phyloP scores from a whole-genome alignment of 2,113 vertebrate genomes.

The Hypanus sabinus region DNA sequence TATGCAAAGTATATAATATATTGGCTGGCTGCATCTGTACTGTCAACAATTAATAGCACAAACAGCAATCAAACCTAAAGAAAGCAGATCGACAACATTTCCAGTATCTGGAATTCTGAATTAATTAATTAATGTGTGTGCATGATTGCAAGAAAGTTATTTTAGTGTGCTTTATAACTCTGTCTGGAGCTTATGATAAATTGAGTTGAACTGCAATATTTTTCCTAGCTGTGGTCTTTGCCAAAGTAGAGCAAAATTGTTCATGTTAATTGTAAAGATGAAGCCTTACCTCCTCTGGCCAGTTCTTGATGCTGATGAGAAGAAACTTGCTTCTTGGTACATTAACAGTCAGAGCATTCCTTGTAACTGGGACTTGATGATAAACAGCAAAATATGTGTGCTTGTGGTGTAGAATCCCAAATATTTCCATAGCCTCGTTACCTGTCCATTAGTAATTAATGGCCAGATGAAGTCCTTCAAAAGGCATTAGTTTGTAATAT shows the following conservation, averaged over 20 bases:
- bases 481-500: not conserved
- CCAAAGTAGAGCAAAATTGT: not conserved
- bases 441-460: not conserved
- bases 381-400: not conserved
- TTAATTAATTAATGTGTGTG: not conserved
- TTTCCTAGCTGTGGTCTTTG: not conserved
- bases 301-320: not conserved
- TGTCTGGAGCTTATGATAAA: not conserved
- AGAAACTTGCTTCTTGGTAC: not conserved
- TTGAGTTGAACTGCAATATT: not conserved
- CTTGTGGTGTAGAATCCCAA: not conserved
- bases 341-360: not conserved
- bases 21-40: not conserved
- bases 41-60: not conserved
- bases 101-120: not conserved
- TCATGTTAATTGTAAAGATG: not conserved
- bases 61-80: not conserved
- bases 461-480: not conserved
- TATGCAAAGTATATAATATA: not conserved
- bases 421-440: not conserved
- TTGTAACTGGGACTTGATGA: not conserved
- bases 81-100: not conserved
- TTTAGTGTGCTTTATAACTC: not conserved
- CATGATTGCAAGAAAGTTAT: not conserved
- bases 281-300: not conserved